Evolutionary conservation across 1,140 invertebrate species (phyloP).

Genomic region (Drosophila pruinosa): DNA sequence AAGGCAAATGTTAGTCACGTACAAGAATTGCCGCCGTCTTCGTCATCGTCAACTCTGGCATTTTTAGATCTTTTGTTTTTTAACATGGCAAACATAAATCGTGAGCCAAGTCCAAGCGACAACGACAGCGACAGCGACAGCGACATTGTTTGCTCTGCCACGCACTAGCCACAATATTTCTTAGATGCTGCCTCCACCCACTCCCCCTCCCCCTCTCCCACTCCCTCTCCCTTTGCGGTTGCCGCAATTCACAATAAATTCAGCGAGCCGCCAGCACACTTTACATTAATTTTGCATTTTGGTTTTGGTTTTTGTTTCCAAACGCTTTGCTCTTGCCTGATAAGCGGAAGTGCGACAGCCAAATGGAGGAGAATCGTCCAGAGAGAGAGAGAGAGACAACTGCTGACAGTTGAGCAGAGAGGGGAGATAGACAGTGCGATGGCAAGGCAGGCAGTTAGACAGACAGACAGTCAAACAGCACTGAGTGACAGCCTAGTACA

Average conservation of each 20-base stretch:
- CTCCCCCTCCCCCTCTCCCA: background rate
- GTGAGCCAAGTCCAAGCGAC: constrained; percentile 30
- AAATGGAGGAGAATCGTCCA: background rate
- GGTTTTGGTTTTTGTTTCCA: constrained; percentile 46
- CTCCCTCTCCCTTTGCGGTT: constrained; percentile 17
- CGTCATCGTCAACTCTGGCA: constrained; percentile 12
- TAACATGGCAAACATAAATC: constrained; percentile 71
- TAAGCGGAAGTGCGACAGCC: constrained; percentile 35
- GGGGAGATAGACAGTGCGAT: too few species aligned
- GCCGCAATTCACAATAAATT: constrained; percentile 71
- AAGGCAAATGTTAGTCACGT: constrained; percentile 37
- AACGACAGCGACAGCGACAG: constrained; percentile 5
- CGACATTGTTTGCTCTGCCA: constrained; percentile 10
- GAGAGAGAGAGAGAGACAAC: background rate
- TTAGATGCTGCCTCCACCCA: background rate
- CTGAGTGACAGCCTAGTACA: constrained; percentile 23
- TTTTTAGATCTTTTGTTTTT: constrained; percentile 69
- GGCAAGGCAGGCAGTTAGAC: constrained; percentile 20
- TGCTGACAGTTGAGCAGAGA: constrained; percentile 29
- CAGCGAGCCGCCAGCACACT: constrained; percentile 33
- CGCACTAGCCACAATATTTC: background rate
- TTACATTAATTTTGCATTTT: constrained; percentile 76
- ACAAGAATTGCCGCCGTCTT: constrained; percentile 18
- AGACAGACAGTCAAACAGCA: background rate
- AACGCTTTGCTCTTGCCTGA: constrained; percentile 7